Base-by-base conservation (phyloP, 1,140 invertebrate species). In the Drosophila parabipectinata region DNA sequence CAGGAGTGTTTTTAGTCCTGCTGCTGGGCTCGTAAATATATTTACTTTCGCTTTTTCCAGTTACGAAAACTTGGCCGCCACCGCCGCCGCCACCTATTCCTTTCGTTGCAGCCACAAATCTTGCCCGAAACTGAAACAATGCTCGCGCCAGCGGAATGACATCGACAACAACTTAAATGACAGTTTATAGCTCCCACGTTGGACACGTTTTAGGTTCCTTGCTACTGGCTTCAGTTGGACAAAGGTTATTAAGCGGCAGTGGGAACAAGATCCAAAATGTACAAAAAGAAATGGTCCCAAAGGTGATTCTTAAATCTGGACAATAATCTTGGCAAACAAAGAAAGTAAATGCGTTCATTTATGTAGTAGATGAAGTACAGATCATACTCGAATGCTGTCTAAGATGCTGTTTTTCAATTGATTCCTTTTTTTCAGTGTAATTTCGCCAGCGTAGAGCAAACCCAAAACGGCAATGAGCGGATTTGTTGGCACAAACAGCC, bases 111-210 rank as follows among this genome's bases (percentile, higher is more conserved):
- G 71, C 83, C 66, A 87, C 82, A 87, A 87, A 87, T 87, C 82
- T 83, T 87, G 75, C 44, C 66, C 63, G 28, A 88, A 76, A 67
- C 83, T 47, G 44, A 47, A 47, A 47, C 57, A 73, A 72, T 54
- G 50, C 12, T 54, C 60, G 56, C 47, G 77, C 72, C 60, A 48
- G 41, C 52, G 71, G 66, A 87, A 85, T 85, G 82, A 87, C 78
- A 87, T 87, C 82, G 83, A 88, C 82, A 87, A 87, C 82, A 87
- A 87, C 82, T 88, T 87, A 87, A 87, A 87, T 87, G 82, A 87
- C 82, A 87, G 75, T 87, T 87, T 87, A 87, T 87, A 79, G 82
- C 82, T 87, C 82, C 82, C 82, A 87, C 82, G 82, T 87, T 72
- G 82, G 61, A 74, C 83, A 78, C 74, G 68, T 48, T 54, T 62